phyloP scores from a whole-genome alignment of 2,797 vertebrate species.

The Antrozous pallidus region DNA sequence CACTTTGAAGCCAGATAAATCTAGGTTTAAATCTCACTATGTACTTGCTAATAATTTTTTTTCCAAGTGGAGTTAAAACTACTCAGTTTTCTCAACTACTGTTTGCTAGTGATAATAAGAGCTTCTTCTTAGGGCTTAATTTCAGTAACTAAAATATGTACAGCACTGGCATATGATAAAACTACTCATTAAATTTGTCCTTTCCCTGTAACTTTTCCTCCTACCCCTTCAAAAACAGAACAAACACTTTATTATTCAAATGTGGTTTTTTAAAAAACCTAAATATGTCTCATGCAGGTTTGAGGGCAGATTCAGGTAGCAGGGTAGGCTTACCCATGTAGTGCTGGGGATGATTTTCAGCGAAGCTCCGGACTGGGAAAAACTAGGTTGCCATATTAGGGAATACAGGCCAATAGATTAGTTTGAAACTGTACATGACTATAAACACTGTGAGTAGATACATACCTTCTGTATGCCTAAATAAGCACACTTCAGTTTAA shows the following conservation, averaged over 20 bases:
- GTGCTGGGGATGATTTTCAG: background rate
- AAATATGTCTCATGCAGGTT: background rate
- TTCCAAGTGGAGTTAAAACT: constrained; percentile 1
- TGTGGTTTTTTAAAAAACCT: background rate
- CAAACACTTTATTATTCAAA: constrained; percentile 1
- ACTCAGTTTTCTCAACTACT: background rate
- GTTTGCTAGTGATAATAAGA: background rate
- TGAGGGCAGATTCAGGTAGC: background rate
- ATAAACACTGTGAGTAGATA: background rate
- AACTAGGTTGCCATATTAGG: background rate
- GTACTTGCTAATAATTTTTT: constrained; percentile 32
- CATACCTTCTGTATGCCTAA: background rate
- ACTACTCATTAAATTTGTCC: background rate
- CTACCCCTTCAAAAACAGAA: background rate
- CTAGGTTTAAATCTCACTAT: background rate
- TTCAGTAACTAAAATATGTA: background rate
- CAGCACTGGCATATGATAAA: background rate
- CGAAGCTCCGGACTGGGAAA: background rate
- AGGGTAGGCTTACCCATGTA: background rate
- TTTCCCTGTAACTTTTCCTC: background rate
- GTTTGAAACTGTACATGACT: background rate
- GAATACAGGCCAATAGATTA: background rate
- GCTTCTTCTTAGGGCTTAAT: background rate
- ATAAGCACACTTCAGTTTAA: background rate
- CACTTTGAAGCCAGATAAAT: constrained; percentile 15